Percentiles rank a stretch among this genome's conserved stretches.
Conservation (phyloP, 2,113 vertebrate species). For the Pantherophis guttatus region DNA sequence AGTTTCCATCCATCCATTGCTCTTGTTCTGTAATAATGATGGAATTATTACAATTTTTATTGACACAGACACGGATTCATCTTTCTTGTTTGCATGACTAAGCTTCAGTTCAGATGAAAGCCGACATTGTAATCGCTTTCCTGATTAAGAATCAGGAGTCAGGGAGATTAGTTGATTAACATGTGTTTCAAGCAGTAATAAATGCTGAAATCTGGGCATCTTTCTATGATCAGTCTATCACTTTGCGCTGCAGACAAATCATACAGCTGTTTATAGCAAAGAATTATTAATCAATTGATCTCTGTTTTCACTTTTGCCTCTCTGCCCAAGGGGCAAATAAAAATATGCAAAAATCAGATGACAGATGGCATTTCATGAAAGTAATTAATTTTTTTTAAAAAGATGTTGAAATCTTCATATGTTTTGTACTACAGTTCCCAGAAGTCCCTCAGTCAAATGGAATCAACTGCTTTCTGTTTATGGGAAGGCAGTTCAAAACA, state of each 20-base stretch:
- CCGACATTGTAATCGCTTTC: not conserved
- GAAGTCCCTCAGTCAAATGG: not conserved
- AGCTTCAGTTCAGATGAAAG: not conserved
- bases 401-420: not conserved
- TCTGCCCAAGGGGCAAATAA: not conserved
- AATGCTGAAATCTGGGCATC: not conserved
- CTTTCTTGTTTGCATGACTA: not conserved
- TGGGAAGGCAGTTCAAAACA: not conserved
- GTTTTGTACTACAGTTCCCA: not conserved
- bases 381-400: not conserved
- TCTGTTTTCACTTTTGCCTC: not conserved
- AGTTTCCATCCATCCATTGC: not conserved
- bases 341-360: not conserved
- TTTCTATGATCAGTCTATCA: not conserved
- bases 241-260: not conserved
- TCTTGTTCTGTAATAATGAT: not conserved
- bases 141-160: not conserved
- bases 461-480: not conserved
- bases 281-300: not conserved
- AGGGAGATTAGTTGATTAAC: not conserved
- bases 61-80: not conserved
- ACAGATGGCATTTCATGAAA: not conserved
- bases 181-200: not conserved
- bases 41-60: not conserved
- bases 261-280: not conserved